Evolutionary conservation across 2,888 invertebrate species (phyloP).

Genomic region (Polydrusus tereticollis): DNA sequence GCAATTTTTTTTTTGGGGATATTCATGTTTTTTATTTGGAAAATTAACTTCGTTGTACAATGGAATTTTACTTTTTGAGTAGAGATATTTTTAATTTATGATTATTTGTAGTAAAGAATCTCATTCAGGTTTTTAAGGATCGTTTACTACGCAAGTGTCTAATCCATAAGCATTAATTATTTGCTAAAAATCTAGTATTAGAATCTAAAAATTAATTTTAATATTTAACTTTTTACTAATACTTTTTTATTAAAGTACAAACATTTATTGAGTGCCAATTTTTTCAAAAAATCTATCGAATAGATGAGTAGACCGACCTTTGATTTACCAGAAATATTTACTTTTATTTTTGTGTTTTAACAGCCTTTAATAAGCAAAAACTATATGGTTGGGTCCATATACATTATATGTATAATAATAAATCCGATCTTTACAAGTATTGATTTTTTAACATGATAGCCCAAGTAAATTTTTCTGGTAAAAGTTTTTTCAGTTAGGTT

Average conservation of each 20-base stretch:
- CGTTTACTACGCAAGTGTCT: slow-evolving; percentile 17
- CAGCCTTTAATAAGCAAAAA: neutral
- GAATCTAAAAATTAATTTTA: slow-evolving; percentile 25
- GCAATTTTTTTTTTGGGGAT: too few relatives aligned
- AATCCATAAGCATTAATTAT: slow-evolving; percentile 11
- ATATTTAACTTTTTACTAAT: slow-evolving; percentile 37
- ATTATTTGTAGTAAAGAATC: too few relatives aligned
- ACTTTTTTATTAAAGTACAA: slow-evolving; percentile 56
- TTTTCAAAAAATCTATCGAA: slow-evolving; percentile 47
- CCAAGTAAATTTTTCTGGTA: slow-evolving; percentile 33
- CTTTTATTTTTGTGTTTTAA: neutral
- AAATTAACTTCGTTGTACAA: too few relatives aligned
- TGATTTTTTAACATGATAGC: too few relatives aligned
- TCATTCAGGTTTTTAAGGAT: neutral
- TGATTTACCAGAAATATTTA: slow-evolving; percentile 15
- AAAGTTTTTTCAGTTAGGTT: neutral
- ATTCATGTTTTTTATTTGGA: neutral
- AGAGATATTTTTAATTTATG: too few relatives aligned
- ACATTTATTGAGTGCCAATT: slow-evolving; percentile 60
- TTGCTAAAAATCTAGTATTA: slow-evolving; percentile 24
- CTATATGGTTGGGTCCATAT: too few relatives aligned
- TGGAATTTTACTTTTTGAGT: too few relatives aligned
- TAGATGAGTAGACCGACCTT: slow-evolving; percentile 33
- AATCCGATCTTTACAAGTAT: too few relatives aligned
- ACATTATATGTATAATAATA: too few relatives aligned